These are phyloP conservation scores for Tympanuchus pallidicinctus DNA, from an alignment of 2,113 vertebrate species.

Conservation along the genomic window DNA sequence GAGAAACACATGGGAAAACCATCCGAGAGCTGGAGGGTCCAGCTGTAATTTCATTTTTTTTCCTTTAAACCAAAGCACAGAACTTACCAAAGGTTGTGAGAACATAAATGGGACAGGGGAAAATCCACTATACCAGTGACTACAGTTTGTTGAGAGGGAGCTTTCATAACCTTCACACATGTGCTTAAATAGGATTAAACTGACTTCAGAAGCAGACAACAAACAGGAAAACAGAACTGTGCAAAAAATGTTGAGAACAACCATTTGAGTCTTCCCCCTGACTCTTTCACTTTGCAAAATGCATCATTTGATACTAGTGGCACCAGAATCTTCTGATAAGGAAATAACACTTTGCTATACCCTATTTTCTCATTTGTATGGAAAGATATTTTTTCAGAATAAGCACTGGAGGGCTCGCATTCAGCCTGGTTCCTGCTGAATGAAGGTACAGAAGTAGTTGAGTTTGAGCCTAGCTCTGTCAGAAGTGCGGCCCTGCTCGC, in stretches of 20 bases:
- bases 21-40: neutral
- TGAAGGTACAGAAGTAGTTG: neutral
- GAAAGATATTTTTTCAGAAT: neutral
- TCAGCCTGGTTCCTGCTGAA: neutral
- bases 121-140: neutral
- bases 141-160: neutral
- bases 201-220: neutral
- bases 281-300: neutral
- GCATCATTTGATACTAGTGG: neutral
- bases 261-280: neutral
- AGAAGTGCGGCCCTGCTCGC: neutral
- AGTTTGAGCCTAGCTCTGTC: neutral
- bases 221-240: neutral
- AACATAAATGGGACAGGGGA: neutral
- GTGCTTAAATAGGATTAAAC: neutral
- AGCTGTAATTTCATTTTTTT: slow-evolving; percentile 14
- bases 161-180: neutral
- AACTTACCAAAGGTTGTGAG: neutral
- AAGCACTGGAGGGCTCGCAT: neutral
- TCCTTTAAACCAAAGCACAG: neutral
- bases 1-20: neutral
- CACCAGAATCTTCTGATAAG: neutral
- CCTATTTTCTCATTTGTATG: neutral
- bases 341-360: neutral
- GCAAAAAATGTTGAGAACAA: neutral